A percentile compares a stretch with the other conserved stretches of the same genome.
Conservation (phyloP, 2,888 invertebrate species). For the Napeogenes inachia region DNA sequence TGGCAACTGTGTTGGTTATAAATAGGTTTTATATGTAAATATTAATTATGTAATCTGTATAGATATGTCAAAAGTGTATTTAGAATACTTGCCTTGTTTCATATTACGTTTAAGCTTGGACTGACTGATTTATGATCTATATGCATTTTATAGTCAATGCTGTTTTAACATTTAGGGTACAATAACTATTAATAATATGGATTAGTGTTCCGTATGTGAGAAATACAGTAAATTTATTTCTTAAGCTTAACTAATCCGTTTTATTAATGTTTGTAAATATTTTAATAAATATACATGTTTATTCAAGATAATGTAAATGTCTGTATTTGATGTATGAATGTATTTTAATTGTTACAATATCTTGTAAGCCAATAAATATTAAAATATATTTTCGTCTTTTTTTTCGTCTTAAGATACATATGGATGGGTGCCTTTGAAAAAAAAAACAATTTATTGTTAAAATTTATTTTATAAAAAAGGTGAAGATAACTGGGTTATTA, state of each 20-base stretch:
- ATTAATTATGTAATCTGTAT: conserved; percentile 29
- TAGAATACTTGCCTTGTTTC: conserved; percentile 67
- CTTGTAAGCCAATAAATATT: conserved; percentile 62
- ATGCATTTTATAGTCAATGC: conserved; percentile 35
- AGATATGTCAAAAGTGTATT: conserved; percentile 33
- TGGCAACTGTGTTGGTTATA: conserved; percentile 27
- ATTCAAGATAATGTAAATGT: conserved; percentile 34
- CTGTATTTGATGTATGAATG: conserved; percentile 49
- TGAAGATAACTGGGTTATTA: no score
- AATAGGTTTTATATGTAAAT: conserved; percentile 40
- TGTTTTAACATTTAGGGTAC: conserved; percentile 50
- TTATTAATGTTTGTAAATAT: conserved; percentile 37
- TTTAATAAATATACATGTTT: conserved; percentile 33
- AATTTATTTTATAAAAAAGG: no score
- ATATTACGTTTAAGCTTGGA: conserved; percentile 55
- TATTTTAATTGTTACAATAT: conserved; percentile 50
- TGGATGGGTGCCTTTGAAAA: background rate
- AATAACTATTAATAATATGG: conserved; percentile 51
- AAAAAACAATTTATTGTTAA: no score
- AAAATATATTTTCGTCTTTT: conserved; percentile 33
- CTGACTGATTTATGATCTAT: conserved; percentile 53
- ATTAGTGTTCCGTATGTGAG: conserved; percentile 38
- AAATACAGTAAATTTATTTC: conserved; percentile 8
- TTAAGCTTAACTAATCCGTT: conserved; percentile 36
- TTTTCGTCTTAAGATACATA: conserved; percentile 5